phyloP scores from a whole-genome alignment of 2,113 vertebrate genomes.

The Corvus cornix region DNA sequence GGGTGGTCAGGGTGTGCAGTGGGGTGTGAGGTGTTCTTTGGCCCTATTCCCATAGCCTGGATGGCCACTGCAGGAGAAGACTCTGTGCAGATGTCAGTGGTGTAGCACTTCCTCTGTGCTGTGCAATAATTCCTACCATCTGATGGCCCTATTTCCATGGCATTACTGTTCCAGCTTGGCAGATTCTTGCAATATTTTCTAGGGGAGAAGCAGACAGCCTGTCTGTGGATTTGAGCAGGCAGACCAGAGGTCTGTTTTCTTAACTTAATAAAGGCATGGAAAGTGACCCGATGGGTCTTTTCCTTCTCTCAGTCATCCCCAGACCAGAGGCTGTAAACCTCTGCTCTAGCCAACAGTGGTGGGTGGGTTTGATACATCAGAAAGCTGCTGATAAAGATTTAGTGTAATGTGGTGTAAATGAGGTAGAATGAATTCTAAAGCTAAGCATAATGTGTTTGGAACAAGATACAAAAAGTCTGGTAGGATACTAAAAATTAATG shows the following conservation, averaged over 20 bases:
- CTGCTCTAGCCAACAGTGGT: not conserved
- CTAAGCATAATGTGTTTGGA: not conserved
- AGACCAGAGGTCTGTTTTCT: constrained; percentile 10
- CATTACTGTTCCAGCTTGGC: not conserved
- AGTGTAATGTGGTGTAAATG: not conserved
- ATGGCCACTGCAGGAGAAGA: not conserved
- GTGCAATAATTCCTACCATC: not conserved
- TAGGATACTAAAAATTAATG: not conserved
- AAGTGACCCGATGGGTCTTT: not conserved
- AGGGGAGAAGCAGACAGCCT: not conserved
- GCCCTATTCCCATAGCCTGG: not conserved
- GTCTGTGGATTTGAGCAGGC: not conserved
- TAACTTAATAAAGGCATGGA: not conserved
- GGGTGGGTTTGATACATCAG: not conserved
- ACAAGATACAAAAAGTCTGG: not conserved
- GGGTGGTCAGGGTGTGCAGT: not conserved
- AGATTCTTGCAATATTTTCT: constrained; percentile 28
- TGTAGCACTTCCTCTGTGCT: not conserved
- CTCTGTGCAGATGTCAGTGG: not conserved
- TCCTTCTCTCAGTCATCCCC: not conserved
- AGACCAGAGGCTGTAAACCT: not conserved
- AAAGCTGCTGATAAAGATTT: not conserved
- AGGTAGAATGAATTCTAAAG: not conserved
- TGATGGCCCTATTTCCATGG: not conserved
- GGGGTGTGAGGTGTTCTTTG: not conserved